These are phyloP conservation scores for Phaonia tiefii DNA, from an alignment of 2,888 invertebrate species.

Conservation along the genomic window DNA sequence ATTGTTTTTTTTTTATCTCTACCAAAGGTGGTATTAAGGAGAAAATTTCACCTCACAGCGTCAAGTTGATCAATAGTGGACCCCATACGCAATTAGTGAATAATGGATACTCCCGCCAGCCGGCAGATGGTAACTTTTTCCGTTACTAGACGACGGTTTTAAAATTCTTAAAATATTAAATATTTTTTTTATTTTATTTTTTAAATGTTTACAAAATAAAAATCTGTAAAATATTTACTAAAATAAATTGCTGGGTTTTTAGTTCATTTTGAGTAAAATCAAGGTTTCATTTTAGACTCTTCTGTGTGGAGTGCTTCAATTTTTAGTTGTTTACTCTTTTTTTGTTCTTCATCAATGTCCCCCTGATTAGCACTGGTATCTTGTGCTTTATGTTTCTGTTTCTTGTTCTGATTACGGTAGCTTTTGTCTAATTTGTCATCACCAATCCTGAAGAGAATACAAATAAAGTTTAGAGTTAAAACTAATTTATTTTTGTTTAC, in stretches of 20 bases:
- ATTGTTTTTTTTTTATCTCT: slow-evolving; percentile 22
- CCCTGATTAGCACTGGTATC: neutral
- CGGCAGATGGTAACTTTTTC: slow-evolving; percentile 87
- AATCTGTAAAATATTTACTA: slow-evolving; percentile 35
- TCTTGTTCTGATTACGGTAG: slow-evolving; percentile 86
- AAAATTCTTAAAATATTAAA: neutral
- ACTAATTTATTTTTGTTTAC: no score
- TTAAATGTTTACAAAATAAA: slow-evolving; percentile 42
- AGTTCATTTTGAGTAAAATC: slow-evolving; percentile 8
- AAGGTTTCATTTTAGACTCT: slow-evolving; percentile 54
- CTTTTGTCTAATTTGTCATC: slow-evolving; percentile 84
- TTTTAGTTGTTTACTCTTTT: slow-evolving; percentile 72
- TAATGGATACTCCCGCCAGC: slow-evolving; percentile 90
- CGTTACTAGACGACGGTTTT: slow-evolving; percentile 82
- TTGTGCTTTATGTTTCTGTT: slow-evolving; percentile 78
- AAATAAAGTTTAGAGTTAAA: slow-evolving; percentile 27
- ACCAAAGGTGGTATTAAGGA: slow-evolving; percentile 83
- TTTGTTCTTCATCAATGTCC: slow-evolving; percentile 48
- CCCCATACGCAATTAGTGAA: slow-evolving; percentile 90
- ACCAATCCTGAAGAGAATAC: slow-evolving; percentile 81
- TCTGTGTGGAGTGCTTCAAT: slow-evolving; percentile 56
- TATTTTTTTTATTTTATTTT: slow-evolving; percentile 1
- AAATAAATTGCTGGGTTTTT: slow-evolving; percentile 11
- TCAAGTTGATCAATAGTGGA: slow-evolving; percentile 90
- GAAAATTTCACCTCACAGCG: slow-evolving; percentile 85